Percentiles rank a stretch among this genome's conserved stretches.
These are phyloP conservation scores for Clarias pachynema DNA, from an alignment of 2,797 vertebrate genomes.

Conservation along the genomic window DNA sequence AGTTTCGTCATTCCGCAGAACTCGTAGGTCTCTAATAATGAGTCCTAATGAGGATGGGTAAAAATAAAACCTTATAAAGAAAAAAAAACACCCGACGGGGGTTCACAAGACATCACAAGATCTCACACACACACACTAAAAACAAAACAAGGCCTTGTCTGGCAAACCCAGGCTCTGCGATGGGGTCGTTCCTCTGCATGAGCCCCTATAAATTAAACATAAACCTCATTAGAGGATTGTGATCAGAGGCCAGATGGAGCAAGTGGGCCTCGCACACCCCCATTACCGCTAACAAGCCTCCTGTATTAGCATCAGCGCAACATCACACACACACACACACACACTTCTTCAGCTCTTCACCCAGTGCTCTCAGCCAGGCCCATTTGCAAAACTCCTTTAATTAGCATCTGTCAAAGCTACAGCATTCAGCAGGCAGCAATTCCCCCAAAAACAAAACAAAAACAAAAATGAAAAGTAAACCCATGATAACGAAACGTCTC, in stretches of 20 bases:
- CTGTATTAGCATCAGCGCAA: slow-evolving; percentile 33
- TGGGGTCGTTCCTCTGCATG: slow-evolving; percentile 1
- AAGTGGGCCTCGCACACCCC: slow-evolving; percentile 20
- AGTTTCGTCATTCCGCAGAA: background rate
- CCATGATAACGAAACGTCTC: background rate
- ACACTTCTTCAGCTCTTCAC: slow-evolving; percentile 35
- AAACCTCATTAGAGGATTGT: slow-evolving; percentile 38
- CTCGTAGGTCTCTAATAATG: background rate
- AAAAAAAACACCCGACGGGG: background rate
- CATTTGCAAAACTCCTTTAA: slow-evolving; percentile 53
- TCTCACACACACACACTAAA: background rate
- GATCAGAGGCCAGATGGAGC: slow-evolving; percentile 32
- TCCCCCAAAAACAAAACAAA: background rate
- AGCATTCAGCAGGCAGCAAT: slow-evolving; percentile 1
- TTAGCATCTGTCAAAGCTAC: slow-evolving; percentile 42
- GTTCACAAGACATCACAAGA: background rate
- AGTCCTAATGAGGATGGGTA: background rate
- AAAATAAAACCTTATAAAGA: background rate
- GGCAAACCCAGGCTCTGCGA: slow-evolving; percentile 9
- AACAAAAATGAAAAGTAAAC: background rate
- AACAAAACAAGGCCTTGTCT: background rate
- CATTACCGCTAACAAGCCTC: slow-evolving; percentile 44
- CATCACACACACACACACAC: slow-evolving; percentile 28
- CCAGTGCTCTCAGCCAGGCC: slow-evolving; percentile 37
- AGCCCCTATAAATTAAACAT: slow-evolving; percentile 47